Percentiles rank a stretch among this genome's conserved stretches.
Conservation (phyloP, 2,113 vertebrate genomes). For the Rhinolophus ferrumequinum region DNA sequence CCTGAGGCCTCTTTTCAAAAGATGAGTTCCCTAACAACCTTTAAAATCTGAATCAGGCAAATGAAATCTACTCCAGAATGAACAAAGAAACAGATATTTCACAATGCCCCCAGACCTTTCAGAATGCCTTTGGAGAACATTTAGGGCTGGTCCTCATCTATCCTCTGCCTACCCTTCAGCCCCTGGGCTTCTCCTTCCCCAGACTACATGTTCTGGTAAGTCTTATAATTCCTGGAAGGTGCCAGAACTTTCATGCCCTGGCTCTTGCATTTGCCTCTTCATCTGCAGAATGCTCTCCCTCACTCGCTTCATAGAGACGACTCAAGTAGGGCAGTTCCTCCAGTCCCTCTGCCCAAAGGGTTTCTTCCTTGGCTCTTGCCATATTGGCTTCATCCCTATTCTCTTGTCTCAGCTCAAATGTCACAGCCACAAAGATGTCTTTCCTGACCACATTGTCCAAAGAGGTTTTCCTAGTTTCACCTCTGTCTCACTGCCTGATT, state of each 20-base stretch:
- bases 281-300: rapidly evolving
- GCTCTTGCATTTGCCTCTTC: neutral
- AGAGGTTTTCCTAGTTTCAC: neutral
- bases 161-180: neutral
- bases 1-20: neutral
- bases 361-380: neutral
- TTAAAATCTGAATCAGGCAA: neutral
- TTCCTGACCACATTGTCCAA: neutral
- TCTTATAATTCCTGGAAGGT: neutral
- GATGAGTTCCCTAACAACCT: neutral
- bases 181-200: neutral
- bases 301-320: neutral
- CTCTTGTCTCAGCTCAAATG: neutral
- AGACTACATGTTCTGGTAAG: rapidly evolving
- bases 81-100: neutral
- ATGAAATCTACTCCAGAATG: neutral
- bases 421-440: neutral
- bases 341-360: neutral
- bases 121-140: neutral
- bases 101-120: rapidly evolving
- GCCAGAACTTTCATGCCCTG: neutral
- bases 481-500: neutral
- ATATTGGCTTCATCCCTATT: neutral
- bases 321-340: neutral
- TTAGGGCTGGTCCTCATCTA: neutral